A percentile compares a stretch with the other conserved stretches of the same genome.
Conservation (phyloP, 2,888 invertebrate species). For the Scelioninae gen. 2 region DNA sequence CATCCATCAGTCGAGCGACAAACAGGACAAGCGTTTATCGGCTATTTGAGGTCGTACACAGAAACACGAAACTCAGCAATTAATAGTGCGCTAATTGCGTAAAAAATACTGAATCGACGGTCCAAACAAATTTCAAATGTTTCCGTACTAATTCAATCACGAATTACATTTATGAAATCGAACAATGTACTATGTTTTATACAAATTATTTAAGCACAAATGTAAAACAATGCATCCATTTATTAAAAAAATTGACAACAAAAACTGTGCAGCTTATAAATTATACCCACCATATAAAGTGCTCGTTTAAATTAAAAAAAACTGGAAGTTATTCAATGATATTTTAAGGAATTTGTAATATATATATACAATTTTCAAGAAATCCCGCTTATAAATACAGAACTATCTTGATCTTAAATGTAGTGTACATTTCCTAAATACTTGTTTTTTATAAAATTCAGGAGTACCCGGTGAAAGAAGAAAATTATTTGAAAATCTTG, state of each 20-base stretch:
- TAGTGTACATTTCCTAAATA: too few species aligned
- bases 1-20: slow-evolving; percentile 13
- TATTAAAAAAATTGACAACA: slow-evolving; percentile 9
- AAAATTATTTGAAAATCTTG: too few species aligned
- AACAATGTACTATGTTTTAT: slow-evolving; percentile 25
- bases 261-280: slow-evolving; percentile 37
- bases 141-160: slow-evolving; percentile 14
- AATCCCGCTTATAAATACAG: too few species aligned
- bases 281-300: slow-evolving; percentile 11
- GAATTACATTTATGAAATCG: neutral
- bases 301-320: too few species aligned
- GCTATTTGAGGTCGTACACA: slow-evolving; percentile 11
- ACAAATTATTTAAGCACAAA: slow-evolving; percentile 16
- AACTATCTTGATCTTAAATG: too few species aligned
- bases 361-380: too few species aligned
- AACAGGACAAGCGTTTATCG: slow-evolving; percentile 26
- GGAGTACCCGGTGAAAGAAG: too few species aligned
- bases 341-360: too few species aligned
- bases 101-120: slow-evolving; percentile 2
- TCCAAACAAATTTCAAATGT: slow-evolving; percentile 3
- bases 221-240: slow-evolving; percentile 10
- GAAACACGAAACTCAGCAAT: slow-evolving; percentile 6
- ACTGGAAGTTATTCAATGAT: too few species aligned
- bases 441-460: too few species aligned
- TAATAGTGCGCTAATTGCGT: slow-evolving; percentile 4